Conservation (phyloP, 1,140 invertebrate species). For the Dryas iulia region DNA sequence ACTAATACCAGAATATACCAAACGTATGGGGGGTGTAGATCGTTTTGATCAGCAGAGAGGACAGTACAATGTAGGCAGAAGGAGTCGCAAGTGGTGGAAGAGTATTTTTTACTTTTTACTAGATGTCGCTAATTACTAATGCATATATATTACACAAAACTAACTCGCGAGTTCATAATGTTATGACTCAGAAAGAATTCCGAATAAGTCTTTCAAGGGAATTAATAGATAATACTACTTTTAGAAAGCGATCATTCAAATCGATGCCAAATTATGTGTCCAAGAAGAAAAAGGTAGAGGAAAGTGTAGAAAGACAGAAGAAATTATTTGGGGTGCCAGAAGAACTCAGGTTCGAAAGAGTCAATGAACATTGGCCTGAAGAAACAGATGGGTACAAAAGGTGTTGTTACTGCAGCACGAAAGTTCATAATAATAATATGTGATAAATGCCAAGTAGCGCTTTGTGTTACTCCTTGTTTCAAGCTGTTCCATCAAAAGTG, state of each 20-base stretch:
- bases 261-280: no score
- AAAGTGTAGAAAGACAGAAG: no score
- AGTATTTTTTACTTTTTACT: slow-evolving; percentile 44
- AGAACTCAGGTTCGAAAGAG: no score
- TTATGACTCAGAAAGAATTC: no score
- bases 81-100: slow-evolving; percentile 39
- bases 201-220: no score
- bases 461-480: neutral
- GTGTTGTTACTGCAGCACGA: neutral
- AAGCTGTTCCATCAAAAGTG: neutral
- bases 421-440: neutral
- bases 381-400: neutral
- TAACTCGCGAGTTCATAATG: neutral
- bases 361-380: neutral
- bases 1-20: slow-evolving; percentile 6
- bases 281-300: no score
- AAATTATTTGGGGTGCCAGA: no score
- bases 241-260: no score
- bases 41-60: slow-evolving; percentile 41
- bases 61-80: slow-evolving; percentile 37
- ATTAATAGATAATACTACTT: no score
- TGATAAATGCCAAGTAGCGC: neutral
- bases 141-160: neutral
- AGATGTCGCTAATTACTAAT: neutral
- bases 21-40: slow-evolving; percentile 43